Percentiles rank a stretch among this genome's conserved stretches.
Conservation (phyloP, 2,888 invertebrate species). For the Plagodis pulveraria region DNA sequence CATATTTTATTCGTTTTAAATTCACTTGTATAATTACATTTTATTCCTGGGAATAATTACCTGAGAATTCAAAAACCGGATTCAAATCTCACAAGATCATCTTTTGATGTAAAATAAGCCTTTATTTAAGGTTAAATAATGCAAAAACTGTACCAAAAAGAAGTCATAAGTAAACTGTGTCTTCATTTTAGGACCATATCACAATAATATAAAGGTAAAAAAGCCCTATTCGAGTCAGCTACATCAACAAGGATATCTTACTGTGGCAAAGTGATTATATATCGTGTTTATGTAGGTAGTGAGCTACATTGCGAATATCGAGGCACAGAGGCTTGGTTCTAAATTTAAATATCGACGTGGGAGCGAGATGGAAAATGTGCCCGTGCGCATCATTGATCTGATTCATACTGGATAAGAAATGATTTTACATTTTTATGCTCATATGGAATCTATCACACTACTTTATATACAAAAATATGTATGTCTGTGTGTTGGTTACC, state of each 20-base stretch:
- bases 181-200: slow-evolving; percentile 1
- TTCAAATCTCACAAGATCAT: too few relatives aligned
- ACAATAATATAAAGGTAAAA: slow-evolving; percentile 24
- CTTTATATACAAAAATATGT: too few relatives aligned
- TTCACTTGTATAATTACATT: too few relatives aligned
- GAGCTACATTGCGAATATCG: slow-evolving; percentile 56
- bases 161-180: slow-evolving; percentile 3
- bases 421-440: too few relatives aligned
- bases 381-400: slow-evolving; percentile 49
- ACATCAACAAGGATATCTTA: not conserved
- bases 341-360: slow-evolving; percentile 77
- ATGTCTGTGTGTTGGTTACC: too few relatives aligned
- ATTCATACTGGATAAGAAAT: slow-evolving; percentile 33
- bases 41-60: too few relatives aligned
- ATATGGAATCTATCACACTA: too few relatives aligned
- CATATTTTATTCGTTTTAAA: too few relatives aligned
- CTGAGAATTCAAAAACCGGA: too few relatives aligned
- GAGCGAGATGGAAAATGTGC: slow-evolving; percentile 64
- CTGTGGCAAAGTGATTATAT: slow-evolving; percentile 5
- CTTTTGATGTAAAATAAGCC: not conserved
- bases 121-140: slow-evolving; percentile 50
- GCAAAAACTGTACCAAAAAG: slow-evolving; percentile 45
- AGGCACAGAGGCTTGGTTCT: slow-evolving; percentile 60
- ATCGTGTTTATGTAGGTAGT: not conserved
- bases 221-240: not conserved